Evolutionary conservation across 2,888 invertebrate genomes (phyloP).

Genomic region (Apodemia duryi): DNA sequence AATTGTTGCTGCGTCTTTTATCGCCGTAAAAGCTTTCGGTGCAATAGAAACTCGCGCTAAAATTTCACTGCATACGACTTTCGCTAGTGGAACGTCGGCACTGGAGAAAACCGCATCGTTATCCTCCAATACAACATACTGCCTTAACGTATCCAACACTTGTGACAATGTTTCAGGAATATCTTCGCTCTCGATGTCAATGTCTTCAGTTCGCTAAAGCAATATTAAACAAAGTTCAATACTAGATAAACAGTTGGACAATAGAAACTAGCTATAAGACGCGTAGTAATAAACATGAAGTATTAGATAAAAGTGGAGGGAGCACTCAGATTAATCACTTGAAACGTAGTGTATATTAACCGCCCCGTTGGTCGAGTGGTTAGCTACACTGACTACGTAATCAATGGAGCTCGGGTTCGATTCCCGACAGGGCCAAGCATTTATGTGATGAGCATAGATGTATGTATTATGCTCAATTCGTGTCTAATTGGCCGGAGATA

Average conservation of each 20-base stretch:
- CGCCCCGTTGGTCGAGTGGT: no score
- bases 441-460: no score
- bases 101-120: conserved; percentile 32
- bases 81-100: conserved; percentile 47
- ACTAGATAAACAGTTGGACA: neutral
- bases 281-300: no score
- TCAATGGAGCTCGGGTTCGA: no score
- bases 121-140: conserved; percentile 46
- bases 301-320: no score
- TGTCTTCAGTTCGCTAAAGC: conserved; percentile 57
- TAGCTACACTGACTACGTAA: no score
- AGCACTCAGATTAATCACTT: no score
- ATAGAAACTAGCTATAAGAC: no score
- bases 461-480: no score
- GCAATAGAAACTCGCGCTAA: conserved; percentile 57
- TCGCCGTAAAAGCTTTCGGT: conserved; percentile 60
- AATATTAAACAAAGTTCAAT: neutral
- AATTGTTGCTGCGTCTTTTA: conserved; percentile 82
- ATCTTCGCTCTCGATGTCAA: conserved; percentile 63
- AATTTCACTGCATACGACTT: conserved; percentile 55
- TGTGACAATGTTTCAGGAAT: conserved; percentile 57
- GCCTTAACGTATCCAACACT: conserved; percentile 57
- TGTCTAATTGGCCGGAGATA: no score
- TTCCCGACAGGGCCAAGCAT: no score
- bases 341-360: no score